Base-by-base conservation (phyloP, 2,888 invertebrate genomes). In the Acheta domesticus region DNA sequence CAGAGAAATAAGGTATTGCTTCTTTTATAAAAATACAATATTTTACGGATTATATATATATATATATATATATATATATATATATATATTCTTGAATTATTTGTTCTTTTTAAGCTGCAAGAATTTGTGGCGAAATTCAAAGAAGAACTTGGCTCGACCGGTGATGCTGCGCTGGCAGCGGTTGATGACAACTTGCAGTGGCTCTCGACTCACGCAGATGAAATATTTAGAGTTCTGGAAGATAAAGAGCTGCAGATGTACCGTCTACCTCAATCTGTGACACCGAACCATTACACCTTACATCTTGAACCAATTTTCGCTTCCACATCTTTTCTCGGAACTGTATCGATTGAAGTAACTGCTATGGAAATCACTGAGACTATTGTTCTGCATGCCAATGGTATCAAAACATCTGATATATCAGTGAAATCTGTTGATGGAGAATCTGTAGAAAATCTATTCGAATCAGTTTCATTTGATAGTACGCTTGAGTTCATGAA, bases 121-220 rank as follows among this genome's bases (percentile, higher is more conserved):
- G 36, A 14, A 21, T 48, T 76, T 16, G 48, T 76, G n/a, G 12
- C 36, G 23, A 20, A 36, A 11, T 36, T 23, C 12, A n/a, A 21
- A 36, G 49, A 14, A 12, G 20, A 12, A 16, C 20, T 77, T 2
- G 77, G 77, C 11, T 1, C 77, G 11, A n/a, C 12, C 20, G 49
- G 21, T 11, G 23, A 49, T 21, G 49, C 77, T 11, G 21, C 77
- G 11, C 77, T 77, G 19, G 49, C 12, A 50, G n/a, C 50, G 12
- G 77, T 50, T 11, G 20, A 49, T 12, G 50, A 49, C n/a, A 77
- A 77, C 77, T 4, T 77, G 49, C 20, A 49, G 12, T 77, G 77
- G 77, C 20, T 77, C n/a, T 48, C 3, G 1, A n/a, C 49, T n/a
- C 49, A 77, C 49, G 77, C 21, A 20, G 50, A 21, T 12, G n/a